phyloP scores from a whole-genome alignment of 2,113 vertebrate genomes.

The Platanista minor region DNA sequence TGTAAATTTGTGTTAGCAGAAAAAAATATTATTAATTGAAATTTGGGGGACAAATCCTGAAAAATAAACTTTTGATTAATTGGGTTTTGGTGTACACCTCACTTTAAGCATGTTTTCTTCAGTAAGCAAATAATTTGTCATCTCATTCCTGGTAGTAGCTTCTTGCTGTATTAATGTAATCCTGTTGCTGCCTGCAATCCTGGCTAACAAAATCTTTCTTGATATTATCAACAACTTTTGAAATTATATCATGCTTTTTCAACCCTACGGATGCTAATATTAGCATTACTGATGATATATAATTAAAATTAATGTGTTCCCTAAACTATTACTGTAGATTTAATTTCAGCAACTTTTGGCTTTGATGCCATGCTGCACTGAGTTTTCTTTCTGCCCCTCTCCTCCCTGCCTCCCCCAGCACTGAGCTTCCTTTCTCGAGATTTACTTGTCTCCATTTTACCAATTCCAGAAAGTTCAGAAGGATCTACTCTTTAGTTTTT shows the following conservation, averaged over 20 bases:
- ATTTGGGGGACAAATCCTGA: not conserved
- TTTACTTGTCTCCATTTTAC: not conserved
- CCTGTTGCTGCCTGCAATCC: not conserved
- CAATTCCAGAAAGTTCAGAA: not conserved
- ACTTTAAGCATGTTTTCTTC: not conserved
- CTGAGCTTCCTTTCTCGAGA: conserved; percentile 6
- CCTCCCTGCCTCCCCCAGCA: not conserved
- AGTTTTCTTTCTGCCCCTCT: not conserved
- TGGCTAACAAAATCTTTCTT: not conserved
- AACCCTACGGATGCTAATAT: not conserved
- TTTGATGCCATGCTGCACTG: not conserved
- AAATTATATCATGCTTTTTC: not conserved
- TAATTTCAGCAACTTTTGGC: conserved; percentile 9
- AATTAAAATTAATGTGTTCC: conserved; percentile 15
- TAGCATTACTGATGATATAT: not conserved
- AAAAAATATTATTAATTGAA: not conserved
- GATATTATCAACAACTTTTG: not conserved
- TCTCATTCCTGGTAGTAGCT: not conserved
- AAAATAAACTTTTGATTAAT: not conserved
- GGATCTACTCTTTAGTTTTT: not conserved
- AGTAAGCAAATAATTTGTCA: not conserved
- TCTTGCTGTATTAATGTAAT: not conserved
- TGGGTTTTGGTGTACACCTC: not conserved
- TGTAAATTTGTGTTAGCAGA: not conserved
- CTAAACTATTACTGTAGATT: not conserved